A percentile compares a stretch with the other conserved stretches of the same genome.
phyloP scores from a whole-genome alignment of 2,113 vertebrate genomes.

The Coturnix japonica region DNA sequence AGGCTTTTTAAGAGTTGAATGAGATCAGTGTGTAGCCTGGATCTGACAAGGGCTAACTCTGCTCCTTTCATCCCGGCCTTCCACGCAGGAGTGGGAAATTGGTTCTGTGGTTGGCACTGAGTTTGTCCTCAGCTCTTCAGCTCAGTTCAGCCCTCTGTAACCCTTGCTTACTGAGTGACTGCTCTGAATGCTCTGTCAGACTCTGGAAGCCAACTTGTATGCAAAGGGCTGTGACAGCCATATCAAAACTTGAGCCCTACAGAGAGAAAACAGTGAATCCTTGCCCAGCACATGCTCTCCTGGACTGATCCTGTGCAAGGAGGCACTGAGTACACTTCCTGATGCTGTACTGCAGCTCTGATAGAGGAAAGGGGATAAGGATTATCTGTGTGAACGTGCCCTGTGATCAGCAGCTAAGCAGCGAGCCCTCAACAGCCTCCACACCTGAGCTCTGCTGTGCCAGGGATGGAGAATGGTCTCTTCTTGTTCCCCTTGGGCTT shows the following conservation, averaged over 20 bases:
- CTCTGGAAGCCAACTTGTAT: background rate
- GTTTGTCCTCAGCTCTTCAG: background rate
- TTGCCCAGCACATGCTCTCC: background rate
- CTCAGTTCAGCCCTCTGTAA: background rate
- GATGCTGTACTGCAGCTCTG: background rate
- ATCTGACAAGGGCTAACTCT: background rate
- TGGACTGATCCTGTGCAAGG: fast-evolving
- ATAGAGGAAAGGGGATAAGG: background rate
- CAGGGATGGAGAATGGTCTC: background rate
- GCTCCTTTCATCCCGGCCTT: background rate
- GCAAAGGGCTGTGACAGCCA: background rate
- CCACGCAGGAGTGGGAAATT: background rate
- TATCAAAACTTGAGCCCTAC: background rate
- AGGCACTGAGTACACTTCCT: background rate
- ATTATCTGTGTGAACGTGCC: background rate
- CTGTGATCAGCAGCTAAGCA: background rate
- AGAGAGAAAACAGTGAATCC: background rate
- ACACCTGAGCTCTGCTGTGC: background rate
- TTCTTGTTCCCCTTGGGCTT: background rate
- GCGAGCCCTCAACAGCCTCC: background rate
- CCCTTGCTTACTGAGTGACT: fast-evolving
- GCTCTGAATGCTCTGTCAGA: background rate
- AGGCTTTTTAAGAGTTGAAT: constrained; percentile 35
- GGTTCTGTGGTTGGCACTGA: background rate
- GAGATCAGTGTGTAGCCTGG: background rate